These are phyloP conservation scores for Propithecus coquereli DNA, from an alignment of 2,113 vertebrate genomes.

Conservation along the genomic window DNA sequence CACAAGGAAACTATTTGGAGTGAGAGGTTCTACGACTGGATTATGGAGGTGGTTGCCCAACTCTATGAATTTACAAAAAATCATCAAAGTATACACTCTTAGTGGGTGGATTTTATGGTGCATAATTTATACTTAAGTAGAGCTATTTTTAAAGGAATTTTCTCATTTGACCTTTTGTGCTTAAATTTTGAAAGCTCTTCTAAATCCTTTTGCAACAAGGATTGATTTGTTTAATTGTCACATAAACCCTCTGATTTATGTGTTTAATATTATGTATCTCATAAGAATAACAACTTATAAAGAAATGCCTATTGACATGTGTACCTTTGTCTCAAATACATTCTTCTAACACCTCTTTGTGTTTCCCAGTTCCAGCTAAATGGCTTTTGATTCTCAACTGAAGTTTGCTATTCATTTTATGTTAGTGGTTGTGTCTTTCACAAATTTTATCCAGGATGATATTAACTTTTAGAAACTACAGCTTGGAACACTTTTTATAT, in stretches of 20 bases:
- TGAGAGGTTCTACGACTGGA: background rate
- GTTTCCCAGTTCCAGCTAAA: background rate
- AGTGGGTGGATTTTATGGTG: background rate
- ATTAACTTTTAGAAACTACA: constrained; percentile 21
- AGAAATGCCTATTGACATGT: background rate
- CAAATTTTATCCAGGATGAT: background rate
- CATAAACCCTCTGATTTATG: background rate
- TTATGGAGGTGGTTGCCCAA: background rate
- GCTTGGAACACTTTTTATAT: background rate
- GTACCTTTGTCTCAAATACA: background rate
- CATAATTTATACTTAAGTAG: background rate
- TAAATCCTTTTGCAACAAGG: background rate
- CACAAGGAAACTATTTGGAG: background rate
- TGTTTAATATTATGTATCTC: background rate
- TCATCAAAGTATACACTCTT: background rate
- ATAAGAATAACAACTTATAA: background rate
- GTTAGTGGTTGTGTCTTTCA: background rate
- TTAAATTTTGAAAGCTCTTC: background rate
- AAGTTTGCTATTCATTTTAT: background rate
- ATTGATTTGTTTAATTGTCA: background rate
- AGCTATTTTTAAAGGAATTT: background rate
- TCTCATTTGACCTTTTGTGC: background rate
- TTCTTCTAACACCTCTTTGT: background rate
- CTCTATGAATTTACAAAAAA: background rate
- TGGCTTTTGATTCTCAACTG: background rate